Evolutionary conservation across 2,888 invertebrate species (phyloP).

Genomic region (Scaeva pyrastri): DNA sequence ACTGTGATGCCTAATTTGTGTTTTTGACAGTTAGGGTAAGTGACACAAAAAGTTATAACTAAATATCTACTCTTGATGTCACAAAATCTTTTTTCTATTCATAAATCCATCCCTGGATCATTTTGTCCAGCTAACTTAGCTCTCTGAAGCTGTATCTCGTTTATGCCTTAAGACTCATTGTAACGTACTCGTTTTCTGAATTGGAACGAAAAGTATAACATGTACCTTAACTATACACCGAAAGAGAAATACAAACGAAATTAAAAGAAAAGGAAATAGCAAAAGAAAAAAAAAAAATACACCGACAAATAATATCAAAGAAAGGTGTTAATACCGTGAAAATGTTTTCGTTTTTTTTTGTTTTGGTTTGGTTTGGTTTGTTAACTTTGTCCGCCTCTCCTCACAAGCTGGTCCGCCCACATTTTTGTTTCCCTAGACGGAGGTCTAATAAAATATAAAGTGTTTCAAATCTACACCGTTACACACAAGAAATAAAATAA

Average conservation of each 20-base stretch:
- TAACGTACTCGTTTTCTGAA: conserved; percentile 58
- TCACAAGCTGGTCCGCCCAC: conserved; percentile 63
- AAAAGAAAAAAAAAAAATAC: conserved; percentile 31
- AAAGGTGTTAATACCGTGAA: conserved; percentile 68
- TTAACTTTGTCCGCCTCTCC: conserved; percentile 42
- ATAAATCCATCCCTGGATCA: not conserved
- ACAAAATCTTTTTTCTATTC: not conserved
- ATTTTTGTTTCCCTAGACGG: conserved; percentile 36
- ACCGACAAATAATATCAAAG: conserved; percentile 46
- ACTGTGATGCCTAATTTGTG: no score
- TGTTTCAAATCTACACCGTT: conserved; percentile 50
- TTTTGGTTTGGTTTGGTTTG: no score
- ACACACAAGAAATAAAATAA: conserved; percentile 5
- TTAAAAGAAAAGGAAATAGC: not conserved
- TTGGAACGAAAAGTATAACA: conserved; percentile 41
- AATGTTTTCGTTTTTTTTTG: conserved; percentile 47
- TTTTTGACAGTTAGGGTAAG: no score
- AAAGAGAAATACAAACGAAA: no score
- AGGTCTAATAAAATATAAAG: conserved; percentile 38
- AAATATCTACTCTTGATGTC: no score
- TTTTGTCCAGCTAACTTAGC: not conserved
- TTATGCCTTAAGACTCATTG: not conserved
- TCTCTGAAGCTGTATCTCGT: conserved; percentile 40
- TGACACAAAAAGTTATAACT: no score
- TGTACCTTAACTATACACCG: no score